phyloP scores from a whole-genome alignment of 2,888 invertebrate species.

The Eurytoma adleriae region DNA sequence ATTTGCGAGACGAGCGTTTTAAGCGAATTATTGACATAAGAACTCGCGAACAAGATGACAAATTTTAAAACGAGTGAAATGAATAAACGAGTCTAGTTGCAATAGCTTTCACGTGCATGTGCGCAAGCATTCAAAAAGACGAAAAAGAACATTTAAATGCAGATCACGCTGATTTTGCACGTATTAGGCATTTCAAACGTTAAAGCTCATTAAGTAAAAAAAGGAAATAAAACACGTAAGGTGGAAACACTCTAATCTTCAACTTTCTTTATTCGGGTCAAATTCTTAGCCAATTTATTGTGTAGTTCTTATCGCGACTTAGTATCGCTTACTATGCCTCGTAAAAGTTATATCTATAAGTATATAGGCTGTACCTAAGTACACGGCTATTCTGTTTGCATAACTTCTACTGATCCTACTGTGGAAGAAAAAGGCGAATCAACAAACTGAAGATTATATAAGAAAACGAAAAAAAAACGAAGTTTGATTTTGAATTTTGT shows the following conservation, averaged over 20 bases:
- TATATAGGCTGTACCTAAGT: slow-evolving; percentile 56
- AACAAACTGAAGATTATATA: slow-evolving; percentile 57
- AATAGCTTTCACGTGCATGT: slow-evolving; percentile 49
- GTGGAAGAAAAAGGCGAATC: slow-evolving; percentile 54
- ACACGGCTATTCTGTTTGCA: slow-evolving; percentile 59
- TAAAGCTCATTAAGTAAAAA: slow-evolving; percentile 6
- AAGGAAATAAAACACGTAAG: not conserved
- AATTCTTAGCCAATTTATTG: slow-evolving; percentile 53
- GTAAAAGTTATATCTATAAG: slow-evolving; percentile 42
- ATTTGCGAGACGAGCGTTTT: slow-evolving; percentile 38
- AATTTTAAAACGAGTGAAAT: slow-evolving; percentile 54
- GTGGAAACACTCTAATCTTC: slow-evolving; percentile 12
- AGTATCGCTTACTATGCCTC: slow-evolving; percentile 48
- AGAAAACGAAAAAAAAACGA: slow-evolving; percentile 54
- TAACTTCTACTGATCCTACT: slow-evolving; percentile 55
- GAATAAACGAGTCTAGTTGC: slow-evolving; percentile 35
- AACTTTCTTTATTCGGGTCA: slow-evolving; percentile 39
- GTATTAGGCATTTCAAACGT: slow-evolving; percentile 15
- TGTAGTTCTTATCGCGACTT: slow-evolving; percentile 45
- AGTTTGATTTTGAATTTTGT: slow-evolving; percentile 65
- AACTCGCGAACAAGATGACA: slow-evolving; percentile 33
- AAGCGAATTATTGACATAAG: slow-evolving; percentile 32
- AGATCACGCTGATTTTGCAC: slow-evolving; percentile 23
- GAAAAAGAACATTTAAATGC: slow-evolving; percentile 5
- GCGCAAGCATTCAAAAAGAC: not conserved